Base-by-base conservation (phyloP, 1,140 invertebrate species). In the Phocides pigmalion region DNA sequence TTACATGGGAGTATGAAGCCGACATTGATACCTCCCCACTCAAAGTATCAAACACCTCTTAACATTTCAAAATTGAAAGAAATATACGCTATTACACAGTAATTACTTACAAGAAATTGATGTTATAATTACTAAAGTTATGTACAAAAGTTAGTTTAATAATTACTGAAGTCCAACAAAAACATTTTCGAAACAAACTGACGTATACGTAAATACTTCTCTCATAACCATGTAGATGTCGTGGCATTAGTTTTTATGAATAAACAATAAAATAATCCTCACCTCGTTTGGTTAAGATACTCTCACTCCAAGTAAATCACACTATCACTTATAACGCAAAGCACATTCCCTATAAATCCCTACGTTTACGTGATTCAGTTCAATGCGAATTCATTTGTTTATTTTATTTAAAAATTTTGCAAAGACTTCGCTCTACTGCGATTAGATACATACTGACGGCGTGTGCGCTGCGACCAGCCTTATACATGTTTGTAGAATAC, bases 391-490 rank as follows among this genome's bases (percentile, higher is more conserved):
- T 12, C 11, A 32, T 54, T 41, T 39, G 17, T 41, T 41, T 14
- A 39, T 5, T 39, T 62, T 42, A 14, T 41, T 37, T 19, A 25
- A 50, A 61, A 35, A 50, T 8, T 20, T 5, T 14, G 19, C 46
- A 16, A 62, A 51, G 59, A 58, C 74, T 22, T 74, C 68, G 62
- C 39, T 63, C 19, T 41, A 39, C 49, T 68, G 44, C 74, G 64
- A 76, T 74, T 74, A 76, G 71, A 74, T 68, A 66, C 28, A 39
- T 62, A 76, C 74, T 76, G 74, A 54, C 66, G 64, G 59, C 66
- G 65, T 49, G 25, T 44, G 42, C 39, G 67, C 56, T 17, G 50
- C 39, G 46, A 41, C 42, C 54, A 15, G 14, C 19, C 42, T 62
- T 68, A 42, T 61, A 61, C 11, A 12, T 35, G 12, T 39, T 4